phyloP scores from a whole-genome alignment of 2,113 vertebrate species.

The Caracal caracal region DNA sequence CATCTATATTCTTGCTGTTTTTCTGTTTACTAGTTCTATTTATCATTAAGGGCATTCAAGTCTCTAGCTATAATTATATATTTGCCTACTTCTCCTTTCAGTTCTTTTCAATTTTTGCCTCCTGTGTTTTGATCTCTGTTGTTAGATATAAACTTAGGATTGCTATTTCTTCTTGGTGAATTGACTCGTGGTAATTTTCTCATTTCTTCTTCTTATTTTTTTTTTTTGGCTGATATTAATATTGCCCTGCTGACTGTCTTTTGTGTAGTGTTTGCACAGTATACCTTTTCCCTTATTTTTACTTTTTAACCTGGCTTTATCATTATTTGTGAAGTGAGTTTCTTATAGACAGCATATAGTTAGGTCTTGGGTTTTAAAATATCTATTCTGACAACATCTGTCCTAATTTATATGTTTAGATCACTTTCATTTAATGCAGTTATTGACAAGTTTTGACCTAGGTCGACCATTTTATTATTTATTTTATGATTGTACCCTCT shows the following conservation, averaged over 20 bases:
- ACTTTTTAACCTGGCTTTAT: not conserved
- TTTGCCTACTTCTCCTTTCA: not conserved
- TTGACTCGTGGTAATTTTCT: not conserved
- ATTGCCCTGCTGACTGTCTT: not conserved
- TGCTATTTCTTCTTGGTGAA: not conserved
- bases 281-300: not conserved
- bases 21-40: not conserved
- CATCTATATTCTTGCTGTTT: not conserved
- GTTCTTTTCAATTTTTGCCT: conserved; percentile 2
- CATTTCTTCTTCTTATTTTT: conserved; percentile 4
- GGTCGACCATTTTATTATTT: not conserved
- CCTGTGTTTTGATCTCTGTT: not conserved
- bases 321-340: not conserved
- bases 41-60: not conserved
- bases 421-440: conserved; percentile 10
- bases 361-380: not conserved
- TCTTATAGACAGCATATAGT: not conserved
- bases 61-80: conserved; percentile 31
- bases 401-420: not conserved
- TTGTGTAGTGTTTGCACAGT: not conserved
- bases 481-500: not conserved
- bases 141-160: not conserved
- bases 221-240: not conserved
- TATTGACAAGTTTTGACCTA: not conserved
- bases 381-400: not conserved